phyloP scores from a whole-genome alignment of 2,113 vertebrate genomes.

The Nycticebus coucang region DNA sequence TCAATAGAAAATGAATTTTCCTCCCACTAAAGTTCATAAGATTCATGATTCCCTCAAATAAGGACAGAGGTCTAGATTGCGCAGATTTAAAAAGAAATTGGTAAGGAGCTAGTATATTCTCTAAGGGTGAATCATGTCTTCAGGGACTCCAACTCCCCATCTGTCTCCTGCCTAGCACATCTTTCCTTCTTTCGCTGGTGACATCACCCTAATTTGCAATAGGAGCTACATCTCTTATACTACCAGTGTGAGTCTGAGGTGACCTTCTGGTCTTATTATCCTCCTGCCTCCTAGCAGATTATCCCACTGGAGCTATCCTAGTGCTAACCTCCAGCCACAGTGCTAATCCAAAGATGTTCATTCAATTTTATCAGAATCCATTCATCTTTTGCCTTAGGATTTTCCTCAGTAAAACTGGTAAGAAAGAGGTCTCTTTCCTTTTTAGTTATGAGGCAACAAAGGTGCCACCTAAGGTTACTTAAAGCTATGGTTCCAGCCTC shows the following conservation, averaged over 20 bases:
- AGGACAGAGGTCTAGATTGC: neutral
- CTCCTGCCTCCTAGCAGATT: neutral
- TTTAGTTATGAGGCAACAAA: neutral
- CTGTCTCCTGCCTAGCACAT: neutral
- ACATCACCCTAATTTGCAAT: neutral
- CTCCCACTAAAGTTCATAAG: neutral
- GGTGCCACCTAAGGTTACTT: neutral
- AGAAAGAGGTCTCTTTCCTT: neutral
- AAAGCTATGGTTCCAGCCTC: neutral
- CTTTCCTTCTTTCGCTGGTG: neutral
- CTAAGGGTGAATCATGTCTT: neutral
- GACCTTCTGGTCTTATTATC: neutral
- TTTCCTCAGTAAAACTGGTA: neutral
- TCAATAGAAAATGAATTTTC: neutral
- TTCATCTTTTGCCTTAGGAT: neutral
- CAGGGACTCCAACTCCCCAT: neutral
- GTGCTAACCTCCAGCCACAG: neutral
- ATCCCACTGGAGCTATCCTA: neutral
- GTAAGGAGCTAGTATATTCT: neutral
- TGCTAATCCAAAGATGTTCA: neutral
- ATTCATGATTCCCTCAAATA: slow-evolving; percentile 1
- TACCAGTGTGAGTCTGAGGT: neutral
- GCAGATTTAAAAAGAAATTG: neutral
- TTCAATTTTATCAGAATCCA: neutral
- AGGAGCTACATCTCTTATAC: neutral